Conservation (phyloP, 2,797 vertebrate species). For the Passerculus sandwichensis region DNA sequence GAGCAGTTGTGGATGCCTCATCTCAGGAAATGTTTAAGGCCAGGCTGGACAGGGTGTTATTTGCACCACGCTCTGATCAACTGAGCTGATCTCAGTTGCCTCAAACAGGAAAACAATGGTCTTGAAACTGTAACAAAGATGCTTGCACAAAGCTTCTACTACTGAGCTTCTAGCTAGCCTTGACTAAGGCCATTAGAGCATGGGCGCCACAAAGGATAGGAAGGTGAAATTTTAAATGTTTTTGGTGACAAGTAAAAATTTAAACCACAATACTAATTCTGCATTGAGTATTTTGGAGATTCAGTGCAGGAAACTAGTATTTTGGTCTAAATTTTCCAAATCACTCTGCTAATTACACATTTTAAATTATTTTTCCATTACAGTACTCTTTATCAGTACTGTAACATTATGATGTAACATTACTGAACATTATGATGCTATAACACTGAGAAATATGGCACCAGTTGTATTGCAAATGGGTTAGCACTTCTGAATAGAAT, state of each 20-base stretch:
- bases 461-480: neutral
- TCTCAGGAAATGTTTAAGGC: neutral
- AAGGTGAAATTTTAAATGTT: neutral
- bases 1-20: neutral
- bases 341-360: neutral
- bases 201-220: neutral
- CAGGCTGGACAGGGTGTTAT: neutral
- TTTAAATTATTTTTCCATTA: neutral
- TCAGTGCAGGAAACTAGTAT: neutral
- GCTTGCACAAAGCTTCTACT: neutral
- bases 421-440: neutral
- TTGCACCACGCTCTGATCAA: neutral
- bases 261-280: too few relatives aligned
- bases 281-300: too few relatives aligned
- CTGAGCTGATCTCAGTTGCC: neutral
- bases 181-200: neutral
- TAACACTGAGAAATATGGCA: neutral
- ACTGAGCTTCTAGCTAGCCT: neutral
- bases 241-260: neutral
- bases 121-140: neutral
- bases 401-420: neutral
- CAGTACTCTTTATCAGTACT: neutral
- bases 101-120: neutral
- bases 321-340: neutral
- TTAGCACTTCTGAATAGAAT: neutral